Base-by-base conservation (phyloP, 2,113 vertebrate genomes). In the Xiphias gladius region DNA sequence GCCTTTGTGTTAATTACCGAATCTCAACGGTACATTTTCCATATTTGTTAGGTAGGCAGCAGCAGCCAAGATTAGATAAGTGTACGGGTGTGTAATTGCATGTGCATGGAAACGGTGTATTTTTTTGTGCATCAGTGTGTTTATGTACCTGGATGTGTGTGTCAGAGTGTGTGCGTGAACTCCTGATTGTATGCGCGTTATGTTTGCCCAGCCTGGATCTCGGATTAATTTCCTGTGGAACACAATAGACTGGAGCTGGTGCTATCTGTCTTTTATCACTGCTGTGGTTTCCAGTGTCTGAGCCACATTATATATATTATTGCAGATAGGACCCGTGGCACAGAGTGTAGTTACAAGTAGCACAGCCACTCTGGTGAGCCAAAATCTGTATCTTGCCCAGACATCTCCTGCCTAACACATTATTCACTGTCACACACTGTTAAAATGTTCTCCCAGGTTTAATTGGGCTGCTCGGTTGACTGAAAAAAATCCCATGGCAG, bases 151-250 rank as follows among this genome's bases (percentile, higher is more conserved):
- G 59, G 13, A 30, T 39, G 8, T 58, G 69, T 81, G 17, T 52
- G 69, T 73, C 35, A 43, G 2, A 35, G 62, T 64, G 62, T 14
- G 50, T 55, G 67, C 82, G 67, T 46, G 59, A 24, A 26, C 26
- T 43, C 9, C 26, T 62, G 64, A 62, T 52, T 79, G 41, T 48
- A 20, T 52, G 58, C 20, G 0, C 14, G 11, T 41, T 83, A 79
- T 88, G 82, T 91, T 87, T 88, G 48, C 78, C 67, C 82, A 57
- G 73, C 73, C 80, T 43, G 41, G 73, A 73, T 79, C 76, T 65
- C 59, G 43, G 84, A 85, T 92, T 93, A 81, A 93, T 92, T 91
- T 94, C 92, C 93, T 89, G 88, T 78, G 77, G 82, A 24, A 66
- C 73, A 89, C 85, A 87, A 87, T 88, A 83, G 86, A 69, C 71